A percentile compares a stretch with the other conserved stretches of the same genome.
phyloP scores from a whole-genome alignment of 2,113 vertebrate genomes.

The Mastomys natalensis region DNA sequence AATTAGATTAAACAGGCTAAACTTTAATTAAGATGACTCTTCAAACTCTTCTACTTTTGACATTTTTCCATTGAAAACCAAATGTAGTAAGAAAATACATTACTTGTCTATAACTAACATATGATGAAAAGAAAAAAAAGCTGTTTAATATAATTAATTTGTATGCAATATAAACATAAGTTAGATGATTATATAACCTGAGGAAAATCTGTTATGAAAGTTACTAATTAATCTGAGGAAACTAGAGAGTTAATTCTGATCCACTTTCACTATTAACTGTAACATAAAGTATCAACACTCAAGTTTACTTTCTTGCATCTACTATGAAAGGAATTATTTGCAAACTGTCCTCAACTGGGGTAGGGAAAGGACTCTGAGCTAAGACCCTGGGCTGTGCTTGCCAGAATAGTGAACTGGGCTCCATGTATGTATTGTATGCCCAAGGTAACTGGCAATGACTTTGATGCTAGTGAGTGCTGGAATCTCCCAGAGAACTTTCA shows the following conservation, averaged over 20 bases:
- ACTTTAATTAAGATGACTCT: background rate
- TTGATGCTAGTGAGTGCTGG: background rate
- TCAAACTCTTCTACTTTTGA: background rate
- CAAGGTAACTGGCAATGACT: background rate
- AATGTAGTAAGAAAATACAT: constrained; percentile 1
- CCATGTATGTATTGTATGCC: background rate
- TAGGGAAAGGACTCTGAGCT: background rate
- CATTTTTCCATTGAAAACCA: constrained; percentile 11
- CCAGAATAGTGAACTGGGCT: background rate
- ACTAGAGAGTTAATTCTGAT: background rate
- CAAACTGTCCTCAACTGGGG: background rate
- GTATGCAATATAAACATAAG: background rate
- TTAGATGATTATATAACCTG: constrained; percentile 8
- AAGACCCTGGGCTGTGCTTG: background rate
- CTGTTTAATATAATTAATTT: constrained; percentile 28
- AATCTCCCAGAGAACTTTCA: background rate
- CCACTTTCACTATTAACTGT: background rate
- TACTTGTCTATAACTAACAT: constrained; percentile 1
- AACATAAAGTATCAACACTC: background rate
- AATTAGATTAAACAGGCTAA: background rate
- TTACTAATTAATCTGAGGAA: background rate
- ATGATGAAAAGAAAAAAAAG: background rate
- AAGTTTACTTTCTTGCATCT: constrained; percentile 39
- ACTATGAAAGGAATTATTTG: background rate
- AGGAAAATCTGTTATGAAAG: constrained; percentile 9